Evolutionary conservation across 2,888 invertebrate species (phyloP), one percentile per base, ranked within the genome.

Genomic region (Ptycholaimellus sp.): DNA sequence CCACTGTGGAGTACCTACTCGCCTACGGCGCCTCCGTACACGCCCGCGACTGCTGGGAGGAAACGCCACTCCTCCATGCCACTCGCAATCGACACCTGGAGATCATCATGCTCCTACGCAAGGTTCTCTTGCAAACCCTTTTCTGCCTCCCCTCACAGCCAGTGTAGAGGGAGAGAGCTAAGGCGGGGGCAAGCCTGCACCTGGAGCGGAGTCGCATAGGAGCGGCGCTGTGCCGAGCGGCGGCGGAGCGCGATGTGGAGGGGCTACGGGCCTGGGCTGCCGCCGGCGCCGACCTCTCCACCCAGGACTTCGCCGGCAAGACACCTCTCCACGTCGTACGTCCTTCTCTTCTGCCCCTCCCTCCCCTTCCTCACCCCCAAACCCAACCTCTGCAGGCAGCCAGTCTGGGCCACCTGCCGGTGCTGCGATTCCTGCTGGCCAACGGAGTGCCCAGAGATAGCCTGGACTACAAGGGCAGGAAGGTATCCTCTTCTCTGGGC

Each of bases 1-100:
- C 66, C 0, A 66, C 76, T 1, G 75, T 80, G 0, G 70, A 72
- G 44, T 73, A 71, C 56, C 63, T 83, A 22, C 63, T 85, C 20
- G 66, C 68, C 36, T 70, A 74, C 49, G 83, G 83, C 0, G 78
- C 78, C 0, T 76, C 73, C 35, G 76, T 83, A 3, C 81, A 83
- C 53, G 63, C 70, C 28, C 72, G 73, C 35, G 56, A 56, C 40
- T 46, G 54, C 30, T 53, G 53, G 37, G 56, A 58, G 5, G 52
- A 56, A 40, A 59, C 59, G 3, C 57, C 64, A 65, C 47, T 77
- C 70, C 43, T 72, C 70, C 48, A 73, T 72, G 17, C 76, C 72
- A 1, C 68, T 6, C 45, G 41, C n/a, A 45, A 49, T 30, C 44
- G 49, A 21, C 40, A 41, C 23, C 14, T 42, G 28, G 53, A 57